Evolutionary conservation across 2,113 vertebrate species (phyloP).

Genomic region (Petrocephalus microphthalmus): DNA sequence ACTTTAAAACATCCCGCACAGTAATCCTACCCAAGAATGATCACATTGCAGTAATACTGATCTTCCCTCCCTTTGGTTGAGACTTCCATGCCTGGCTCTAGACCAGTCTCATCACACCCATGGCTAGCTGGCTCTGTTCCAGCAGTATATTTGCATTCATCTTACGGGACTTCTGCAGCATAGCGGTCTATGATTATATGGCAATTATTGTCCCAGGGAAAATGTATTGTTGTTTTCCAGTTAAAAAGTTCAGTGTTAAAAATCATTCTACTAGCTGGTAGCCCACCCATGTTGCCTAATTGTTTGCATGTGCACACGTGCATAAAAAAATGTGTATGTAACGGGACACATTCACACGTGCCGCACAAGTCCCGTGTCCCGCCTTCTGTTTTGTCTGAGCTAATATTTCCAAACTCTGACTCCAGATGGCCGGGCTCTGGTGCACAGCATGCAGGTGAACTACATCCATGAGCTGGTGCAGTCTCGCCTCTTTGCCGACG

Average conservation of each 20-base stretch:
- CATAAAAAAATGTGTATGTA: neutral
- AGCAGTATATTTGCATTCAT: neutral
- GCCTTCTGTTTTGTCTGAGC: neutral
- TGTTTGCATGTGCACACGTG: neutral
- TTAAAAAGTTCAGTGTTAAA: neutral
- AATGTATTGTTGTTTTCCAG: neutral
- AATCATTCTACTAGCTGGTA: neutral
- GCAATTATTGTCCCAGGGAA: neutral
- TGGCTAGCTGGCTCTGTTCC: neutral
- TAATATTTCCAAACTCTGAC: neutral
- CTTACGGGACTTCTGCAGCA: neutral
- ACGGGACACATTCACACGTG: neutral
- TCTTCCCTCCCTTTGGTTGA: neutral
- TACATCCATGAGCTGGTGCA: constrained; percentile 97
- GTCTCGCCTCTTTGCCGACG: constrained; percentile 91
- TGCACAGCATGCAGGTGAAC: constrained; percentile 94
- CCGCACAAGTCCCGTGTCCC: neutral
- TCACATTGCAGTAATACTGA: neutral
- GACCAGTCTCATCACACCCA: neutral
- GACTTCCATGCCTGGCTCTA: neutral
- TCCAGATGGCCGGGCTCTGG: constrained; percentile 87
- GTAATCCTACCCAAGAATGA: neutral
- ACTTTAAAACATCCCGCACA: neutral
- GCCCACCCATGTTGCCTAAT: neutral
- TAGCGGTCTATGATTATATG: neutral